A percentile compares a stretch with the other conserved stretches of the same genome.
Conservation (phyloP, 1,140 invertebrate genomes). For the Fopius arisanus region DNA sequence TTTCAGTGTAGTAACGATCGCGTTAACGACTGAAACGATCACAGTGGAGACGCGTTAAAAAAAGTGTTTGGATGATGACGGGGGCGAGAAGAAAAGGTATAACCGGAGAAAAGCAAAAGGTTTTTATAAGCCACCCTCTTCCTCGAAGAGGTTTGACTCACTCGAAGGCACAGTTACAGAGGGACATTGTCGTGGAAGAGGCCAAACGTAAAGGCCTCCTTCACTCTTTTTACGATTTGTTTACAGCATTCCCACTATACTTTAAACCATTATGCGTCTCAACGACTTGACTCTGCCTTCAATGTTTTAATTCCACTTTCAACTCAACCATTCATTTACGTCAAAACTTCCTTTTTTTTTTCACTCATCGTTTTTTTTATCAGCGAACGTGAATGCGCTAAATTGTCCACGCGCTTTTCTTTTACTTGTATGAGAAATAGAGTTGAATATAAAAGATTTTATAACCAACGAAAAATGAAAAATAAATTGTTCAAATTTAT, state of each 20-base stretch:
- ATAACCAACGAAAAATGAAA: no score
- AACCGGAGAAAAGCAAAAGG: constrained; percentile 42
- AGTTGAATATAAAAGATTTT: no score
- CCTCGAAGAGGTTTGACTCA: neutral
- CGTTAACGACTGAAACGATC: constrained; percentile 55
- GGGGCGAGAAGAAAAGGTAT: constrained; percentile 3
- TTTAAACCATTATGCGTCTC: constrained; percentile 37
- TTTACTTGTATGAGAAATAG: no score
- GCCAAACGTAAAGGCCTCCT: constrained; percentile 39
- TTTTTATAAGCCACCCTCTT: constrained; percentile 47
- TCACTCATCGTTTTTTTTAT: no score
- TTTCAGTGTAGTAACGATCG: constrained; percentile 47
- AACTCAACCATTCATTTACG: constrained; percentile 35
- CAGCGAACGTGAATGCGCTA: no score
- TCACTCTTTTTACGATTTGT: constrained; percentile 33
- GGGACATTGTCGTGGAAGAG: constrained; percentile 44
- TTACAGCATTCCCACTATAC: constrained; percentile 46
- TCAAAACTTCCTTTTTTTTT: constrained; percentile 10
- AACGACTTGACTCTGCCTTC: constrained; percentile 33
- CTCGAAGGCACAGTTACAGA: neutral
- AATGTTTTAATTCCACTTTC: constrained; percentile 35
- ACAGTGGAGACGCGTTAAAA: constrained; percentile 46
- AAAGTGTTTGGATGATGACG: constrained; percentile 39
- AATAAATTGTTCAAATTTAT: no score
- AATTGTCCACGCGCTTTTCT: no score